These are phyloP conservation scores for Notarius quadriscutis DNA, from an alignment of 2,113 vertebrate species.

Conservation along the genomic window DNA sequence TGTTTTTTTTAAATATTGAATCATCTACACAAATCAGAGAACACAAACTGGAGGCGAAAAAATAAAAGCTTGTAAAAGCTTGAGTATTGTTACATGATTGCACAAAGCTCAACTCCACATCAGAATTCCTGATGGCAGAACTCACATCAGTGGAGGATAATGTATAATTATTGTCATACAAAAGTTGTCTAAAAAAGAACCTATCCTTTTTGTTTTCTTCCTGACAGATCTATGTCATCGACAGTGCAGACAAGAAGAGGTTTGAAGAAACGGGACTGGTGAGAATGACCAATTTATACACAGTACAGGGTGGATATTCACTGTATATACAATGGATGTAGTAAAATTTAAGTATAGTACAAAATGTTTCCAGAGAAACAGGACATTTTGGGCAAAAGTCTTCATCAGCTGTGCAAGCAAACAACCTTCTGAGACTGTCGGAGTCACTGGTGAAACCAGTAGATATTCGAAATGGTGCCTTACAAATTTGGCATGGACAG, in stretches of 20 bases:
- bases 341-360: background rate
- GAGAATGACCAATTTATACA: constrained; percentile 44
- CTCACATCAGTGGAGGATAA: background rate
- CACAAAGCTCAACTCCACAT: background rate
- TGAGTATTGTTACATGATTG: background rate
- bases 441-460: background rate
- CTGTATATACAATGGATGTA: background rate
- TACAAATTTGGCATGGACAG: background rate
- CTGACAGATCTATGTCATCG: constrained; percentile 86
- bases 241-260: constrained; percentile 86
- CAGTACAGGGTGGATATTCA: background rate
- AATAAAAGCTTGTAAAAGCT: background rate
- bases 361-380: background rate
- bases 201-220: constrained; percentile 17
- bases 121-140: background rate
- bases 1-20: background rate
- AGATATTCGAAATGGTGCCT: background rate
- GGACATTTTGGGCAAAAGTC: background rate
- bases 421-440: background rate
- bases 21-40: background rate
- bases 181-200: background rate
- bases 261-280: constrained; percentile 89
- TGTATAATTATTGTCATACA: background rate
- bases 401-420: background rate
- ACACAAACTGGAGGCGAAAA: background rate